Conservation (phyloP, 2,797 vertebrate genomes). For the Leptatherina wallacei region DNA sequence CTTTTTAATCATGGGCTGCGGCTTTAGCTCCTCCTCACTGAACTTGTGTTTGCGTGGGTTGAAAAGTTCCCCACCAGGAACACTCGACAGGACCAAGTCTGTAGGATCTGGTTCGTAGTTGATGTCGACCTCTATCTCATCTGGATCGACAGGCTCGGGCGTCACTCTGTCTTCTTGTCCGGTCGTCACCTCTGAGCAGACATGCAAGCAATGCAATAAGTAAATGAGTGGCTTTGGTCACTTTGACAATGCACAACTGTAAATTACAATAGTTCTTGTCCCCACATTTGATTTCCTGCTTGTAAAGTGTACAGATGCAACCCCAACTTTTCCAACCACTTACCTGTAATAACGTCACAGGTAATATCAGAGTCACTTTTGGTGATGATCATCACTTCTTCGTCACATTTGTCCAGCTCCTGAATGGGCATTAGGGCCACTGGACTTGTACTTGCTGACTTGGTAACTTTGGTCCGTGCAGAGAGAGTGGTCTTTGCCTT, state of each 20-base stretch:
- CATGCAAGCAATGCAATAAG: neutral
- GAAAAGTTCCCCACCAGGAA: conserved; percentile 95
- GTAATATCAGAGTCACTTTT: conserved; percentile 49
- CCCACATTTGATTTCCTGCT: neutral
- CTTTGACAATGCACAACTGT: no score
- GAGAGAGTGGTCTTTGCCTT: conserved; percentile 9
- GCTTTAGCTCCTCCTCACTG: conserved; percentile 94
- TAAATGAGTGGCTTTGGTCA: neutral
- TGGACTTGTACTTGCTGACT: conserved; percentile 5
- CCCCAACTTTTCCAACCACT: conserved; percentile 28
- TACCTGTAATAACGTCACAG: conserved; percentile 73
- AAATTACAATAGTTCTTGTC: neutral
- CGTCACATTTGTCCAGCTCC: conserved; percentile 81
- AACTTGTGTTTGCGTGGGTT: conserved; percentile 96
- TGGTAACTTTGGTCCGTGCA: neutral
- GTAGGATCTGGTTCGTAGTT: conserved; percentile 96
- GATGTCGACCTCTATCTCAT: conserved; percentile 89
- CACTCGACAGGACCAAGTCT: conserved; percentile 94
- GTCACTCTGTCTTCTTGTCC: conserved; percentile 82
- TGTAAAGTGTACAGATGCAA: no score
- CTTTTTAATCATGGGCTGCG: conserved; percentile 99
- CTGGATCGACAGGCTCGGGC: conserved; percentile 86
- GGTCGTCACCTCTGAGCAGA: conserved; percentile 81
- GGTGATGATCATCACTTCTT: conserved; percentile 74
- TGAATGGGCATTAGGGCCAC: conserved; percentile 86